phyloP scores from a whole-genome alignment of 2,113 vertebrate genomes.

The Pundamilia nyererei region DNA sequence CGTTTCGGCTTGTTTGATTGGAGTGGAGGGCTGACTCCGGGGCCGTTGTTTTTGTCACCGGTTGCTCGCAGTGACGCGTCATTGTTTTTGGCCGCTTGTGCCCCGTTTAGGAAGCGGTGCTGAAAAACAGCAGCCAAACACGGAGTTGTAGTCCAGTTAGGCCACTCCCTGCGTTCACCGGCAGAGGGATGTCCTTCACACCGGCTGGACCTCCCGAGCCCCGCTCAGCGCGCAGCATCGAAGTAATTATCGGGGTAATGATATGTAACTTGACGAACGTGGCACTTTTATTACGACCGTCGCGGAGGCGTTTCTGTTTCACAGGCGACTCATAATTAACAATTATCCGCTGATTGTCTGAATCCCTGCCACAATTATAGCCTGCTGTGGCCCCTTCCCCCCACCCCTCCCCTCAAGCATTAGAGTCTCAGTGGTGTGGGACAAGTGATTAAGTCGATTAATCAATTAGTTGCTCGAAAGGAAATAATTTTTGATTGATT shows the following conservation, averaged over 20 bases:
- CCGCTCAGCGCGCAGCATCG: neutral
- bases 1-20: neutral
- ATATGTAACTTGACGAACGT: neutral
- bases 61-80: neutral
- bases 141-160: neutral
- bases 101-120: constrained; percentile 8
- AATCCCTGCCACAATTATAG: neutral
- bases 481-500: neutral
- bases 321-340: neutral
- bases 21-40: neutral
- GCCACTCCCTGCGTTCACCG: constrained; percentile 39
- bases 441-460: neutral
- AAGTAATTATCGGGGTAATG: neutral
- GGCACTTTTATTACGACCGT: neutral
- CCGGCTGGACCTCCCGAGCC: neutral
- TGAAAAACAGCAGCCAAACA: constrained; percentile 29
- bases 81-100: neutral
- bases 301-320: neutral
- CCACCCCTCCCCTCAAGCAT: neutral
- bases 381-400: neutral
- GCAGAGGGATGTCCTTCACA: constrained; percentile 40
- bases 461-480: neutral
- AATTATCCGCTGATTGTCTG: neutral
- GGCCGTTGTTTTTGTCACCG: neutral
- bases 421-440: neutral